Conservation (phyloP, 1,140 invertebrate genomes). For the Samia ricini region DNA sequence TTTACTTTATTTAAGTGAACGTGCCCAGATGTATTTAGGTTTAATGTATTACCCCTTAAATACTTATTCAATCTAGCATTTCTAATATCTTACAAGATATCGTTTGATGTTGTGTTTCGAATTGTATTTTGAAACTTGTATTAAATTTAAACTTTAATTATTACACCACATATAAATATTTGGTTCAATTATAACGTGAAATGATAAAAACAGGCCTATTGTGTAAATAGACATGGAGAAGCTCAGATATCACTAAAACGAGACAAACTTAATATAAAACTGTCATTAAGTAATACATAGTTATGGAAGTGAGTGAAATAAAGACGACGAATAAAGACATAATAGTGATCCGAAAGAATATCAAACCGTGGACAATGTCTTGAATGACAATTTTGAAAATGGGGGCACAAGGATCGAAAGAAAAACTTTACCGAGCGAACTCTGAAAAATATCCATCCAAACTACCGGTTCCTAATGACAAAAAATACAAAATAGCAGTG, state of each 20-base stretch:
- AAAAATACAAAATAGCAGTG: conserved; percentile 72
- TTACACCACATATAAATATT: neutral
- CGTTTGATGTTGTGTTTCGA: neutral
- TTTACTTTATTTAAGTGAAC: conserved; percentile 4
- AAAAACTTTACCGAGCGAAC: conserved; percentile 80
- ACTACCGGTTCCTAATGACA: conserved; percentile 69
- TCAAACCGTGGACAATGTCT: conserved; percentile 28
- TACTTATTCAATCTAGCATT: neutral
- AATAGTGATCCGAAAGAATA: neutral
- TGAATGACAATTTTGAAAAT: conserved; percentile 74
- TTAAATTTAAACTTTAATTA: neutral
- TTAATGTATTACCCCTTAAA: neutral
- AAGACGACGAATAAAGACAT: neutral
- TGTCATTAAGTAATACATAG: neutral
- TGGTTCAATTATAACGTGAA: neutral
- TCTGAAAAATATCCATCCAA: conserved; percentile 78
- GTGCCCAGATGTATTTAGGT: neutral
- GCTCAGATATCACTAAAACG: neutral
- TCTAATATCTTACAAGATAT: neutral
- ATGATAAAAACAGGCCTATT: neutral
- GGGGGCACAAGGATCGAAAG: conserved; percentile 84
- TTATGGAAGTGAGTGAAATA: neutral
- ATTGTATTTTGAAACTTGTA: neutral
- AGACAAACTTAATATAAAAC: neutral
- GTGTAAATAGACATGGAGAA: neutral